A percentile compares a stretch with the other conserved stretches of the same genome.
phyloP scores from a whole-genome alignment of 92 coral and sea anemone species.

The Actinostola sp. region DNA sequence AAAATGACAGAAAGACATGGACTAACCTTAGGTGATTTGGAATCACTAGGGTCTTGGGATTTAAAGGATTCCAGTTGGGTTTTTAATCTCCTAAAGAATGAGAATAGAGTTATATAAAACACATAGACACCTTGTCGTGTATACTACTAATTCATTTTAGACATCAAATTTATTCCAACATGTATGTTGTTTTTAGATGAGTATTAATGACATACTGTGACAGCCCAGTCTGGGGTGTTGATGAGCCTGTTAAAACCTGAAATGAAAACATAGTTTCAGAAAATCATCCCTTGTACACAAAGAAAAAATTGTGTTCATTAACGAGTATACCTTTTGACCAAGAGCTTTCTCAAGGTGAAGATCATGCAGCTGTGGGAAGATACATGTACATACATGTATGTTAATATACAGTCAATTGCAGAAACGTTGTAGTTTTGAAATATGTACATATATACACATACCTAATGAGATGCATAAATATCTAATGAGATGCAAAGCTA shows the following conservation, averaged over 20 bases:
- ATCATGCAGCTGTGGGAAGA: slow-evolving; percentile 71
- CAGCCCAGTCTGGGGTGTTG: slow-evolving; percentile 83
- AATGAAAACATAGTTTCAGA: background rate
- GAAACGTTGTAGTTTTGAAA: no score
- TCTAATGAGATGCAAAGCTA: no score
- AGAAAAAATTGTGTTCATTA: background rate
- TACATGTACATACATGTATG: no score
- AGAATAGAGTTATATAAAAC: background rate
- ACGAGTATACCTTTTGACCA: slow-evolving; percentile 69
- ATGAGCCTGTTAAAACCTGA: slow-evolving; percentile 78
- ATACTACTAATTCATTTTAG: no score
- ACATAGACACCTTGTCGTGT: no score
- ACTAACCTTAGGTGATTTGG: slow-evolving; percentile 59
- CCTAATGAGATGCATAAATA: no score
- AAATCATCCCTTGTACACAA: background rate
- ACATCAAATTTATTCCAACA: background rate
- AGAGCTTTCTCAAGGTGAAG: slow-evolving; percentile 84
- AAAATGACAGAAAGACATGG: no score
- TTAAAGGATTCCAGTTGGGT: slow-evolving; percentile 88
- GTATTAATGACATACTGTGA: slow-evolving; percentile 66
- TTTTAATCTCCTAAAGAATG: slow-evolving; percentile 69
- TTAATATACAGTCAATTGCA: background rate
- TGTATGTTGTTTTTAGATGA: no score
- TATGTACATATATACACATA: no score
- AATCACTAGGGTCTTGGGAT: slow-evolving; percentile 38